phyloP scores from a whole-genome alignment of 1,140 invertebrate genomes.

The Euwallacea similis region DNA sequence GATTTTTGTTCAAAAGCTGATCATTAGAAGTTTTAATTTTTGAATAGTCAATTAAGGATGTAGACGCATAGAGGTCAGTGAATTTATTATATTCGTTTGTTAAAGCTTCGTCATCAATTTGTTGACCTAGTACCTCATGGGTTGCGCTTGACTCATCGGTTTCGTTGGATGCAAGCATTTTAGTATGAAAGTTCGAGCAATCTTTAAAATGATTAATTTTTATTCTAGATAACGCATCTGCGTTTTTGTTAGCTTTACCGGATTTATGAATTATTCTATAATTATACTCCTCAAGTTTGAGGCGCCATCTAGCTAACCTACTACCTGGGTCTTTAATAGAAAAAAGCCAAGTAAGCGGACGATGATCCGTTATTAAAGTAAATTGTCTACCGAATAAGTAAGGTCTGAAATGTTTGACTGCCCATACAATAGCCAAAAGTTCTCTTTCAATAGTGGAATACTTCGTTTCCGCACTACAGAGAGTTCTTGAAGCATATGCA shows the following conservation, averaged over 20 bases:
- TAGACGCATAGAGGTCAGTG: constrained; percentile 14
- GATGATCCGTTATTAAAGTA: constrained; percentile 24
- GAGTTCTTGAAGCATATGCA: constrained; percentile 44
- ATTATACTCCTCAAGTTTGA: constrained; percentile 34
- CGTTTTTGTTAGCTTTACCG: constrained; percentile 33
- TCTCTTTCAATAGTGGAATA: constrained; percentile 43
- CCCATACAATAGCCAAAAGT: constrained; percentile 37
- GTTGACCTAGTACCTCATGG: not conserved
- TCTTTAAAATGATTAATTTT: constrained; percentile 36
- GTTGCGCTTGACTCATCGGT: not conserved
- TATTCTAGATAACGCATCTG: constrained; percentile 35
- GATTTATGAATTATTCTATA: constrained; percentile 32
- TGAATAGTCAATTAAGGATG: constrained; percentile 31
- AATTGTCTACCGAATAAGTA: constrained; percentile 35
- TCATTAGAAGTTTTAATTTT: constrained; percentile 27
- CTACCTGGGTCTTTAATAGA: constrained; percentile 33
- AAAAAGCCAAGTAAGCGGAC: constrained; percentile 23
- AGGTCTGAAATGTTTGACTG: constrained; percentile 33
- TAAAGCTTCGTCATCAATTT: constrained; percentile 5
- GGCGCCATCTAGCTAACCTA: constrained; percentile 20
- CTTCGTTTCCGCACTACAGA: constrained; percentile 44
- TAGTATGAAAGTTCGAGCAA: constrained; percentile 15
- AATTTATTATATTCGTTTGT: constrained; percentile 25
- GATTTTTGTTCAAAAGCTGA: constrained; percentile 23
- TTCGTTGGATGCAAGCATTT: constrained; percentile 19